A percentile compares a stretch with the other conserved stretches of the same genome.
phyloP scores from a whole-genome alignment of 2,797 vertebrate species.

The Rhinichthys osculus region DNA sequence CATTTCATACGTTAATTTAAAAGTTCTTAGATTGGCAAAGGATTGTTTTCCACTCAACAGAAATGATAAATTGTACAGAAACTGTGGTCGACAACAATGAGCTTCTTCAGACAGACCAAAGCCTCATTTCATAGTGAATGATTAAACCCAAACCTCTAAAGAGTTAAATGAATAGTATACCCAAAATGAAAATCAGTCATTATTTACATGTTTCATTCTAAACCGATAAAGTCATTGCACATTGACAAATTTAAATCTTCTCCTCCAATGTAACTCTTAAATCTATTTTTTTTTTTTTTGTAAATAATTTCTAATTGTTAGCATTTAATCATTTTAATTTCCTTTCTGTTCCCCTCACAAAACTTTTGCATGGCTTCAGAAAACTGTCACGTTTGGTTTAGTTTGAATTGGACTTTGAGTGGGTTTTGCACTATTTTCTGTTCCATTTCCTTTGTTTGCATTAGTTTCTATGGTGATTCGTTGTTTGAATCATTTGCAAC shows the following conservation, averaged over 20 bases:
- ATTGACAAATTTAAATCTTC: not conserved
- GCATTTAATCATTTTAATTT: not conserved
- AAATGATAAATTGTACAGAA: not conserved
- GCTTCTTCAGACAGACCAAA: not conserved
- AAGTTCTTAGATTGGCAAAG: constrained; percentile 33
- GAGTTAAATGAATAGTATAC: not conserved
- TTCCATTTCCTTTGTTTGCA: not conserved
- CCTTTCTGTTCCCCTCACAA: not conserved
- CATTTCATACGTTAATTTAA: constrained; percentile 42
- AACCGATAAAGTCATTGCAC: not conserved
- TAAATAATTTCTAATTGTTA: not conserved
- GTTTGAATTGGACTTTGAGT: not conserved
- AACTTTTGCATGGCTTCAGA: not conserved
- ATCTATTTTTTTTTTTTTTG: not conserved
- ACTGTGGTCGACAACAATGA: constrained; percentile 1
- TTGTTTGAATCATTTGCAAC: not conserved
- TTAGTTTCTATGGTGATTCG: not conserved
- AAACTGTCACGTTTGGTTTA: too few relatives aligned
- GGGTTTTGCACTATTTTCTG: not conserved
- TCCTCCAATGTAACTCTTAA: not conserved
- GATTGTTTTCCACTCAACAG: constrained; percentile 17
- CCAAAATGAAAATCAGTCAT: not conserved
- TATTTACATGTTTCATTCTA: constrained; percentile 8
- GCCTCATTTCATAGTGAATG: not conserved
- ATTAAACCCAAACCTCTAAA: not conserved